phyloP scores from a whole-genome alignment of 1,140 invertebrate species.

The Gonioctena quinquepunctata region DNA sequence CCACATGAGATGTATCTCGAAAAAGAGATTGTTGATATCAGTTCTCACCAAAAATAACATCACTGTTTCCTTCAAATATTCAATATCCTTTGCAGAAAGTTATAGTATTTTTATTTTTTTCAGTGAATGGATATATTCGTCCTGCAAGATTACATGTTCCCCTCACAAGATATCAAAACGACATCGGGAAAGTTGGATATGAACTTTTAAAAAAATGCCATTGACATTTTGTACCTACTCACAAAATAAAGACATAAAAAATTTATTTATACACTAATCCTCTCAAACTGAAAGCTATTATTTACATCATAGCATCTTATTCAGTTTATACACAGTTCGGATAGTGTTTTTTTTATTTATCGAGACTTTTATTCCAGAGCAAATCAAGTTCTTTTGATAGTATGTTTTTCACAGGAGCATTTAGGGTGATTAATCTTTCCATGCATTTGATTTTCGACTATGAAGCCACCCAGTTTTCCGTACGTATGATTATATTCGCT shows the following conservation, averaged over 20 bases:
- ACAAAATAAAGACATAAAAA: not conserved
- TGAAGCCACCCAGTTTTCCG: conserved; percentile 32
- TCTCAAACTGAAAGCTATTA: no score
- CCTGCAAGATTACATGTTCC: not conserved
- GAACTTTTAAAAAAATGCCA: not conserved
- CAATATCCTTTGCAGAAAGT: not conserved
- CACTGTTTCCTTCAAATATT: no score
- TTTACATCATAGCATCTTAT: no score
- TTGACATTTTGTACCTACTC: not conserved
- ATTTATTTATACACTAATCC: no score
- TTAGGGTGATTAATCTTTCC: conserved; percentile 26
- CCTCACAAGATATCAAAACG: conserved; percentile 1
- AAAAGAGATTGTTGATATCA: no score
- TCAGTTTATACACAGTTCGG: no score
- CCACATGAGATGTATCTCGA: no score
- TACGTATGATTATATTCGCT: conserved; percentile 32
- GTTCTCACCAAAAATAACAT: no score
- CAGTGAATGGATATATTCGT: conserved; percentile 8
- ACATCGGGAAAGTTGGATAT: not conserved
- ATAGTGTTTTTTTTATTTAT: no score
- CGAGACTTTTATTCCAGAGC: no score
- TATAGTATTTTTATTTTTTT: not conserved
- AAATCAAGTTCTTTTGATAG: no score
- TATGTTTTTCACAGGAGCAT: not conserved
- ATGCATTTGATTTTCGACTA: conserved; percentile 36